These are phyloP conservation scores for Brachionus rotundiformis DNA, from an alignment of 1,140 invertebrate species.

Conservation along the genomic window DNA sequence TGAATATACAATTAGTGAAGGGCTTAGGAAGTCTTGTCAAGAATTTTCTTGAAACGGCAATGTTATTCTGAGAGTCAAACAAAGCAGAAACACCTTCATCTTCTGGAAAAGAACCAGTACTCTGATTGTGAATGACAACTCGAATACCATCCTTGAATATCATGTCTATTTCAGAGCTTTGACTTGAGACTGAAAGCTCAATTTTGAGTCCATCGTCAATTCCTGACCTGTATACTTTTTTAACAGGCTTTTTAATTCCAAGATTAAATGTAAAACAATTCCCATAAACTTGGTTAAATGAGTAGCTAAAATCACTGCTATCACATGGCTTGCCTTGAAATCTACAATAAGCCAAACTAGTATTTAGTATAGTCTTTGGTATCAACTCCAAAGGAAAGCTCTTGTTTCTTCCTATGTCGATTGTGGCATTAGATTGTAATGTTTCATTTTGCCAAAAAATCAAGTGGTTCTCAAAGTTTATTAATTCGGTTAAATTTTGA, in stretches of 20 bases:
- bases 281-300: not conserved
- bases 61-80: not conserved
- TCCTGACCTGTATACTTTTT: not conserved
- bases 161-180: not conserved
- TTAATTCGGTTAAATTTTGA: not conserved
- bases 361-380: not conserved
- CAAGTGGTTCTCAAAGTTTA: not conserved
- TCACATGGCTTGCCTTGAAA: not conserved
- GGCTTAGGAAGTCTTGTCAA: not conserved
- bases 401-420: not conserved
- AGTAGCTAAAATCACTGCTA: not conserved
- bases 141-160: slow-evolving; percentile 41
- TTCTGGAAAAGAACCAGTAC: not conserved
- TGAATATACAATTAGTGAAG: not conserved
- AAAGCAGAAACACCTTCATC: not conserved
- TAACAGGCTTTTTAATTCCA: not conserved
- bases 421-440: not conserved
- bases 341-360: not conserved
- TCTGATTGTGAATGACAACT: not conserved
- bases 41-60: not conserved
- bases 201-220: not conserved
- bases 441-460: not conserved
- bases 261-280: slow-evolving; percentile 9
- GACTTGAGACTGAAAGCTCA: not conserved
- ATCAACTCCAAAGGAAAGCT: not conserved